phyloP scores from a whole-genome alignment of 2,888 invertebrate genomes.

The Magallana nippona region DNA sequence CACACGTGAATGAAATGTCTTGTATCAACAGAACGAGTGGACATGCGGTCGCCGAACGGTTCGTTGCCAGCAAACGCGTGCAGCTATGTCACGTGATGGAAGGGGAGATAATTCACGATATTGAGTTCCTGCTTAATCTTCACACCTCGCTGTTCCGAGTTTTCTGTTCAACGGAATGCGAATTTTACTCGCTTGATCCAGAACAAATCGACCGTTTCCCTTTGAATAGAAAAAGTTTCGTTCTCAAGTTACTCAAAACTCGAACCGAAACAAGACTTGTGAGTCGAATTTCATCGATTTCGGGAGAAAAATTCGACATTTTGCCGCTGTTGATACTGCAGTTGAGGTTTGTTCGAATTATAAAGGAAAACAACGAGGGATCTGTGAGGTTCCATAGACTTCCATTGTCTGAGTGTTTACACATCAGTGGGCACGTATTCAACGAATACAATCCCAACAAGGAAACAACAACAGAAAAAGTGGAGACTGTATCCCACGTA shows the following conservation, averaged over 20 bases:
- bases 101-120: conserved; percentile 66
- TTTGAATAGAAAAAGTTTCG: conserved; percentile 58
- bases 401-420: background rate
- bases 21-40: conserved; percentile 58
- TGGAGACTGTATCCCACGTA: conserved; percentile 57
- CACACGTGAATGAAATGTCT: conserved; percentile 53
- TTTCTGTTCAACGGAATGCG: conserved; percentile 63
- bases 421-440: background rate
- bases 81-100: conserved; percentile 61
- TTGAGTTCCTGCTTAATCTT: conserved; percentile 64
- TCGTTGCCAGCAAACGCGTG: conserved; percentile 53
- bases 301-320: conserved; percentile 57
- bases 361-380: conserved; percentile 48
- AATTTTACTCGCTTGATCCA: conserved; percentile 61
- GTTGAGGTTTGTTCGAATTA: conserved; percentile 55
- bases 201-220: conserved; percentile 66
- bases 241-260: conserved; percentile 61
- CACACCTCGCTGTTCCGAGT: conserved; percentile 65
- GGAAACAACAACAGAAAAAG: background rate
- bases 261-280: conserved; percentile 63
- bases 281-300: conserved; percentile 55
- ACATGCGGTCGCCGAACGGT: conserved; percentile 60
- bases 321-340: conserved; percentile 55
- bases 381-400: background rate
- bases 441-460: background rate